Evolutionary conservation across 2,888 invertebrate species (phyloP), one percentile per base, ranked within the genome.

Genomic region (Osmoderma eremita): DNA sequence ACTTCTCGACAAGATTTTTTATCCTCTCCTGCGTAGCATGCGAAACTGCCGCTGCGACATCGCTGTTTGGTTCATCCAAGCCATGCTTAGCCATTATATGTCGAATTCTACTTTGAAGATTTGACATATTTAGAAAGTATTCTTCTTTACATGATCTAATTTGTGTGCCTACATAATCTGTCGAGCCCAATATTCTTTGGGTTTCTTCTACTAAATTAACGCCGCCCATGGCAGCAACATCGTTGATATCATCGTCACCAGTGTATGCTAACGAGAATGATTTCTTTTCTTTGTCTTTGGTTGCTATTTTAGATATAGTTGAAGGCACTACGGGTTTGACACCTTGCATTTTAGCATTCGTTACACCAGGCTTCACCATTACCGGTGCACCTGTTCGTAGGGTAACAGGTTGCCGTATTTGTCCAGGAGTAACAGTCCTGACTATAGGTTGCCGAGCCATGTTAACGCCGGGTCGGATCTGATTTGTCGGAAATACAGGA

Each of bases 201-300:
- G 94, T 92, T 83, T 98, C 98, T 83, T 98, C 98, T 0, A 94
- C 93, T 76, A 98, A 86, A 84, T 98, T 98, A 64, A 98, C 98
- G 58, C 98, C 98, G 71, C 98, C 98, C 98, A 98, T 98, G 8
- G 98, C 97, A 30, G 98, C 97, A 12, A 98, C 98, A 84, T 98
- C 98, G 79, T 98, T 98, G 77, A 98, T 97, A 81, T 98, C 97
- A 80, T 97, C 97, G 78, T 97, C 96, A 48, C 94, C 95, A 70
- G 71, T 68, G 54, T 71, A 67, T 51, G 84, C 83, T 38, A 87
- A 85, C 63, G 88, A 86, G 78, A 86, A 86, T 30, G 79, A 82
- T 77, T 90, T 90, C 81, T 91, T 93, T 76, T 92, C 91, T 78
- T 91, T 92, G 74, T 93, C 93, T 83, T 90, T 91, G 72, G 88